Base-by-base conservation (phyloP, 1,140 invertebrate species). In the Metaphire vulgaris region DNA sequence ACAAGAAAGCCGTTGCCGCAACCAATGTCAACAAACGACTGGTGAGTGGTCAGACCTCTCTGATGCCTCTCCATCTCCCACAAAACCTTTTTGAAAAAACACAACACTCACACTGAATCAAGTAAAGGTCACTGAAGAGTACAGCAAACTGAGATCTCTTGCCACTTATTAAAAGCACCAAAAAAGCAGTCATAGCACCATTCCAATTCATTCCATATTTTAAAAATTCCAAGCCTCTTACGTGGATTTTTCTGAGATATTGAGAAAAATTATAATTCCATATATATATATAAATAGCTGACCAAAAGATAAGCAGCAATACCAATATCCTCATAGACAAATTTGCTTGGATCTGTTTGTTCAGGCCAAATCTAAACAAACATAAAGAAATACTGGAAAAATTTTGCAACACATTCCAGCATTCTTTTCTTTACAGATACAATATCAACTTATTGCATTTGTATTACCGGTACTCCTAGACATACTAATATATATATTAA, bases 1-100 rank as follows among this genome's bases (percentile, higher is more conserved):
- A 97, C 94, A 1, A 99, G 87, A 16, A 99, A 87, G 29, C 97
- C 97, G 89, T 99, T 99, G 0, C 97, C 96, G 89, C 96, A 99
- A 0, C 96, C 96, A 33, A 98, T 87, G 87, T 99, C 96, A 0
- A 96, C 89, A 89, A 98, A 98, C 0, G 88, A 90, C 81, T 92
- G 91, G 76, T 87, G 84, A 65, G 79, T 70, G 33, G 30, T 71
- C 12, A 80, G 30, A 26, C 79, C 79, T 64, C 80, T 80, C 32
- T 78, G 75, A 70, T 80, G 30, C 28, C 83, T 83, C 65, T 83
- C 83, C 31, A 84, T 83, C 77, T 85, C 72, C 86, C 84, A 82
- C 69, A 82, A 80, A 6, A 83, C 76, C 41, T 56, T 6, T 56
- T n/a, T n/a, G n/a, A n/a, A n/a, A n/a, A n/a, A n/a, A n/a, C n/a